Percentiles rank a stretch among this genome's conserved stretches.
phyloP scores from a whole-genome alignment of 1,140 invertebrate genomes.

The Apolygus lucorum region DNA sequence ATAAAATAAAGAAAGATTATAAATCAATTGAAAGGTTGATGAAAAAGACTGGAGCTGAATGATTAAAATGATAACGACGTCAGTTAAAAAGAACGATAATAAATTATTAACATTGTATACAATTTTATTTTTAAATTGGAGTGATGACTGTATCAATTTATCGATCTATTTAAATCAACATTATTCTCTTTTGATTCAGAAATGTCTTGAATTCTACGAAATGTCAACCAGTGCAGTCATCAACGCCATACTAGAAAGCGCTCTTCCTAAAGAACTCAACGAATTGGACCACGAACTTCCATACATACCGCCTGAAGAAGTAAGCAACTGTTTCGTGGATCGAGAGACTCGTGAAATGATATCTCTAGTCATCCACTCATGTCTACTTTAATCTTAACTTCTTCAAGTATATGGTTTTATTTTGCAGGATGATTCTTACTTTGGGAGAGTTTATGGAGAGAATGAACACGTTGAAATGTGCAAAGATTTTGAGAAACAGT shows the following conservation, averaged over 20 bases:
- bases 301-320: constrained; percentile 40
- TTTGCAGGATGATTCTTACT: not conserved
- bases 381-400: not conserved
- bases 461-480: not conserved
- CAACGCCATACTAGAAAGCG: constrained; percentile 66
- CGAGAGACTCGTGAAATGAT: too few relatives aligned
- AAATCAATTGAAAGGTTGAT: too few relatives aligned
- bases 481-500: not conserved
- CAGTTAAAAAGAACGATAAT: too few relatives aligned
- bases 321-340: not conserved
- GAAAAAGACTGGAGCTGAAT: too few relatives aligned
- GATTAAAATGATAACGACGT: too few relatives aligned
- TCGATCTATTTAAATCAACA: not conserved
- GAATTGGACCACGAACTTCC: constrained; percentile 42
- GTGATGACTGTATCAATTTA: too few relatives aligned
- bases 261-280: constrained; percentile 49
- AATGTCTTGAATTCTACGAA: constrained; percentile 64
- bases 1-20: too few relatives aligned
- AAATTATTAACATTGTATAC: too few relatives aligned
- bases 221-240: constrained; percentile 64
- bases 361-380: not conserved
- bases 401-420: not conserved
- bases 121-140: too few relatives aligned
- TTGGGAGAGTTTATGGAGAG: not conserved
- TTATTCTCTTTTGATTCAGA: constrained; percentile 37